These are phyloP conservation scores for Gallinago undulata DNA, from an alignment of 2,113 vertebrate genomes.

Conservation along the genomic window DNA sequence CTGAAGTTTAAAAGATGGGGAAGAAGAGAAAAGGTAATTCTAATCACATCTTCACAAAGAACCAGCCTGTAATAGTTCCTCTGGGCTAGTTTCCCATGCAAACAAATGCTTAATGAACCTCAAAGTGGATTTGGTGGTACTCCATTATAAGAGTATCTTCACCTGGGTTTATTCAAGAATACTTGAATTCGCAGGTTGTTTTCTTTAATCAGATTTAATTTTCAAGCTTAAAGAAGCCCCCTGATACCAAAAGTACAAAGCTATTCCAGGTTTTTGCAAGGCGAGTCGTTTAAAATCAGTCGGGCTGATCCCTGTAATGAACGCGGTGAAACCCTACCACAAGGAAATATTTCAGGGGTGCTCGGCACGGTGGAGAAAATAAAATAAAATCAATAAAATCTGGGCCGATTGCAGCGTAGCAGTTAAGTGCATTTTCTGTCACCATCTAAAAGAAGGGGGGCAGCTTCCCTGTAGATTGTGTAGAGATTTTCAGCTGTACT, in stretches of 20 bases:
- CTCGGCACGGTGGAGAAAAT: background rate
- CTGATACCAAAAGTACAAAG: background rate
- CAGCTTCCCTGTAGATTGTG: background rate
- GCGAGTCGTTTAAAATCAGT: background rate
- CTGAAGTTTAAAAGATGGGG: background rate
- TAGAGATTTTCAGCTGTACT: background rate
- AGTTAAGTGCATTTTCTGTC: background rate
- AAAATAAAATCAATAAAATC: background rate
- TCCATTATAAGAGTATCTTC: background rate
- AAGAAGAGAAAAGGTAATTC: background rate
- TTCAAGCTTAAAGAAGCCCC: background rate
- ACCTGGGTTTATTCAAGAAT: background rate
- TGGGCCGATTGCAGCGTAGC: background rate
- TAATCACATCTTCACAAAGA: background rate
- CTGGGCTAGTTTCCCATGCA: background rate
- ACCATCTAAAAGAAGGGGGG: background rate
- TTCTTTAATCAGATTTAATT: background rate
- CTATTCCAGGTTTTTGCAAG: background rate
- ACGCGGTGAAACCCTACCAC: background rate
- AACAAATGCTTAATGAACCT: background rate
- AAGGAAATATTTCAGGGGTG: background rate
- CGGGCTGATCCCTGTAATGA: background rate
- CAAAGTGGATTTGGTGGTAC: background rate
- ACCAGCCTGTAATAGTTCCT: background rate
- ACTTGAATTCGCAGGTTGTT: background rate